phyloP scores from a whole-genome alignment of 2,888 invertebrate genomes.

The Eutolmus rufibarbis region DNA sequence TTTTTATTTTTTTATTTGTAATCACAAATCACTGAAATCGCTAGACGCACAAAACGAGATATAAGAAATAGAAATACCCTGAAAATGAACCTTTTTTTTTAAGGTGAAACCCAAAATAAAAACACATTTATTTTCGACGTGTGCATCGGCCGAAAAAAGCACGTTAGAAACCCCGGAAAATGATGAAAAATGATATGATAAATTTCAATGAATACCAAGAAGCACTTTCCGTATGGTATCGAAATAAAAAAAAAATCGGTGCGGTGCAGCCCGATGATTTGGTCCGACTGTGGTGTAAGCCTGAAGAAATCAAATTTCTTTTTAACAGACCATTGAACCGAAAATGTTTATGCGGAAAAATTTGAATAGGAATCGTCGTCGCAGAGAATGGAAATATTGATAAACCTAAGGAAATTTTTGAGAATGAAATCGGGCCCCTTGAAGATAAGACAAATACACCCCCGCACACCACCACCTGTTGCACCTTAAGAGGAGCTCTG shows the following conservation, averaged over 20 bases:
- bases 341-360: not conserved
- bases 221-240: not conserved
- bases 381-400: not conserved
- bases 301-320: not conserved
- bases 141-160: not conserved
- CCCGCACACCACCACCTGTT: not conserved
- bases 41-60: not conserved
- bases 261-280: not conserved
- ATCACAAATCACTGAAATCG: not conserved
- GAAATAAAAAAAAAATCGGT: not conserved
- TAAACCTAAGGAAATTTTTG: not conserved
- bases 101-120: not conserved
- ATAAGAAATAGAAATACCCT: not conserved
- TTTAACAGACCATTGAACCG: slow-evolving; percentile 11
- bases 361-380: not conserved
- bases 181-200: not conserved
- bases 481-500: not conserved
- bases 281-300: not conserved
- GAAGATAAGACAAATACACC: not conserved
- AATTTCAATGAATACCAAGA: not conserved
- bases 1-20: not conserved
- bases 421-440: not conserved
- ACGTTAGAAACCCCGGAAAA: not conserved
- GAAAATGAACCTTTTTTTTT: not conserved
- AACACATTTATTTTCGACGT: not conserved